Base-by-base conservation (phyloP, 1,140 invertebrate genomes). In the Sycophila sp. region DNA sequence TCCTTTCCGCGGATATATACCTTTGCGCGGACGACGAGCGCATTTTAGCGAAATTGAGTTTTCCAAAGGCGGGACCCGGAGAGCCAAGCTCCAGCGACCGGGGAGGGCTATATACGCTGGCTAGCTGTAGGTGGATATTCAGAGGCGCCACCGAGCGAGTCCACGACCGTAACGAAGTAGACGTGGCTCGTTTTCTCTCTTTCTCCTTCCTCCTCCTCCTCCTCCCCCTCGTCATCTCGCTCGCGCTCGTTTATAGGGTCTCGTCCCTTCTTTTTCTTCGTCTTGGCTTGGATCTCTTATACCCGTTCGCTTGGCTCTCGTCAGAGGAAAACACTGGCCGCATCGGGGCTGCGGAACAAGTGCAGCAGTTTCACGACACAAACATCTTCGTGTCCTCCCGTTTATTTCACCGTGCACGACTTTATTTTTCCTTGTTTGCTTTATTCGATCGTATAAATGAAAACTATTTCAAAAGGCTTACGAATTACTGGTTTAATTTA, bases 41-140 rank as follows among this genome's bases (percentile, higher is more conserved):
- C 77, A 80, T 81, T 80, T 81, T 81, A 80, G 74, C 73, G 76
- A 79, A 81, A 82, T 82, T 82, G 76, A 81, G 74, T 79, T 78
- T 71, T 73, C 58, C 73, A 59, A 34, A 62, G 60, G 30, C 51
- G 34, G 42, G 58, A 53, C 24, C 47, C 40, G 22, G 53, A 47
- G 53, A n/a, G n/a, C n/a, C n/a, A n/a, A n/a, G n/a, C n/a, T n/a
- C n/a, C n/a, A 22, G 24, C 55, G 17, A 36, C 17, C 7, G n/a
- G 7, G 10, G 32, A 11, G 0, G 11, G 65, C 7, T 59, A 42
- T 58, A 58, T 58, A 67, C 5, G 2, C 17, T 4, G 38, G 42
- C 4, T 22, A 36, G 51, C 42, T 28, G 45, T 42, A 63, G 34
- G 59, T 70, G 51, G 58, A 70, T 70, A 64, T 70, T 63, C 69